phyloP scores from a whole-genome alignment of 2,113 vertebrate species.

The Eonycteris spelaea region DNA sequence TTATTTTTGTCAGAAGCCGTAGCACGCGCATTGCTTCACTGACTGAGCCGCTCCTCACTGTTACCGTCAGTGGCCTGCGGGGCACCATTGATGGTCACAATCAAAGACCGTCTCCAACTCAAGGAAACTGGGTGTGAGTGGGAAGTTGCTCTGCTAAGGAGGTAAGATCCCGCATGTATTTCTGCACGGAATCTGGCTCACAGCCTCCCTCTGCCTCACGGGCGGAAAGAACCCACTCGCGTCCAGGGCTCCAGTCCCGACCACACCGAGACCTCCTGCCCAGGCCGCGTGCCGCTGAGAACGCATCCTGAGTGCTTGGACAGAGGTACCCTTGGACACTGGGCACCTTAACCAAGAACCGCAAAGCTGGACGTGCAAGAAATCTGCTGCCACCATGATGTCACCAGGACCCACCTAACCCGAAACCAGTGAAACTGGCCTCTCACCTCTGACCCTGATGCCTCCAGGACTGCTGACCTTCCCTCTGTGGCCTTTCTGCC shows the following conservation, averaged over 20 bases:
- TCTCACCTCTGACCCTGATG: not conserved
- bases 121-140: not conserved
- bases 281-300: not conserved
- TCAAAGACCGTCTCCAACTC: not conserved
- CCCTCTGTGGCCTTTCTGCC: not conserved
- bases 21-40: not conserved
- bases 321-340: accelerated
- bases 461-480: not conserved
- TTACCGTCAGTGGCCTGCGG: not conserved
- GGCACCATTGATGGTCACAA: not conserved
- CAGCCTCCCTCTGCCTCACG: not conserved
- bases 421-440: not conserved
- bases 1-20: not conserved
- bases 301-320: too few relatives aligned
- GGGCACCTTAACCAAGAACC: not conserved
- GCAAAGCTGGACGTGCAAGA: not conserved
- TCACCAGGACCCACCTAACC: not conserved
- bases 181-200: not conserved
- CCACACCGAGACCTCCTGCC: not conserved
- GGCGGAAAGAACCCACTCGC: too few relatives aligned
- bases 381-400: too few relatives aligned
- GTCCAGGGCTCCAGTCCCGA: not conserved
- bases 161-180: not conserved
- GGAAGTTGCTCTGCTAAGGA: not conserved
- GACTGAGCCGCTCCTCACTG: not conserved